Conservation (phyloP, 2,888 invertebrate genomes). For the Stenoptilia bipunctidactyla region DNA sequence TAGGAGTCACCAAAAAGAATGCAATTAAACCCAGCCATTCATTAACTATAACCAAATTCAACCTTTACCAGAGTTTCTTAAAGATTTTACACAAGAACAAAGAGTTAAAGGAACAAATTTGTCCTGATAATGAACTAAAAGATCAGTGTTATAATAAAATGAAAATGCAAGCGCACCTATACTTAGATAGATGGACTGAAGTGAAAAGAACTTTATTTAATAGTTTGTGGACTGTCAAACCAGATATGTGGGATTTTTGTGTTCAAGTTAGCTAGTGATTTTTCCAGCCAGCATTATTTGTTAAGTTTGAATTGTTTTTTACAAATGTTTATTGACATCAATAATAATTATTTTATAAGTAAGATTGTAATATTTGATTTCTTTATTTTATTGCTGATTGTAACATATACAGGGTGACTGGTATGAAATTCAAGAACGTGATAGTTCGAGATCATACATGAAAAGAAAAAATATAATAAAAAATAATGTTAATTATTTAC, state of each 20-base stretch:
- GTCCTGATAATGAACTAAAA: conserved; percentile 18
- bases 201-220: conserved; percentile 61
- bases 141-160: conserved; percentile 43
- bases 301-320: no score
- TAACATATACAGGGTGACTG: no score
- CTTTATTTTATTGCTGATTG: no score
- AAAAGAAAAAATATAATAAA: no score
- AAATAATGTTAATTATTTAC: no score
- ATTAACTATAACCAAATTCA: conserved; percentile 68
- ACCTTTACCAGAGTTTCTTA: conserved; percentile 59
- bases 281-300: no score
- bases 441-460: no score
- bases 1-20: conserved; percentile 82
- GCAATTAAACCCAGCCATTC: conserved; percentile 40
- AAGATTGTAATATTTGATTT: no score
- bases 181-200: conserved; percentile 40
- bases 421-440: no score
- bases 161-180: conserved; percentile 39
- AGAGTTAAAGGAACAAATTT: conserved; percentile 22
- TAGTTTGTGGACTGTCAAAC: conserved; percentile 66
- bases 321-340: no score
- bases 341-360: no score
- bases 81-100: conserved; percentile 35
- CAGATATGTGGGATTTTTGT: conserved; percentile 57
- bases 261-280: conserved; percentile 18